Conservation (phyloP, 2,797 vertebrate genomes). For the Mionectes olivaceus region DNA sequence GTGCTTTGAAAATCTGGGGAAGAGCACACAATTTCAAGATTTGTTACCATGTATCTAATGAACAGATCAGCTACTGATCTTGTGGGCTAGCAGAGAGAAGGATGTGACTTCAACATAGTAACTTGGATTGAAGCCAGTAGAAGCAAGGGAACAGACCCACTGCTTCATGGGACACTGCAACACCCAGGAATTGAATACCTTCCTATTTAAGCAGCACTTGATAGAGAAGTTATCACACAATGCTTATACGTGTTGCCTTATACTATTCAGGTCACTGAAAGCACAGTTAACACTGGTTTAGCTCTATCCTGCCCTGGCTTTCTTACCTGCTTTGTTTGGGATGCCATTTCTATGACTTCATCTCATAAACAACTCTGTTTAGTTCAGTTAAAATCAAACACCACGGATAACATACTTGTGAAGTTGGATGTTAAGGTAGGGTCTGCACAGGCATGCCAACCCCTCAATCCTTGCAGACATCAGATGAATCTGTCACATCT, state of each 20-base stretch:
- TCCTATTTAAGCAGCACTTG: not conserved
- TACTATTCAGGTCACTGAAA: not conserved
- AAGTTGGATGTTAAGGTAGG: not conserved
- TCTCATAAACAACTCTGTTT: not conserved
- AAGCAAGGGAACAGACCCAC: not conserved
- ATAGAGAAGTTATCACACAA: not conserved
- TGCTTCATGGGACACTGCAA: not conserved
- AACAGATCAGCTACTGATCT: not conserved
- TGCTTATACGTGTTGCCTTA: not conserved
- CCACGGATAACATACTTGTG: not conserved
- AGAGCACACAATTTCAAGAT: not conserved
- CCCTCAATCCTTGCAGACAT: not conserved
- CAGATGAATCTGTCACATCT: not conserved
- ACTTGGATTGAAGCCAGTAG: not conserved
- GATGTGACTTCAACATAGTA: not conserved
- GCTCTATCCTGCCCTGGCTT: not conserved
- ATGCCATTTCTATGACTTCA: not conserved
- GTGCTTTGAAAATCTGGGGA: not conserved
- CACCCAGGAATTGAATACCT: not conserved
- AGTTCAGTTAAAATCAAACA: not conserved
- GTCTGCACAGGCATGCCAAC: not conserved
- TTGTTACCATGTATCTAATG: accelerated
- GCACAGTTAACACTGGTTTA: not conserved
- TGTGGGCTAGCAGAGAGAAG: not conserved
- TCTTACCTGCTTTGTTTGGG: not conserved